These are phyloP conservation scores for Uromys caudimaculatus DNA, from an alignment of 2,797 vertebrate species.

Conservation along the genomic window DNA sequence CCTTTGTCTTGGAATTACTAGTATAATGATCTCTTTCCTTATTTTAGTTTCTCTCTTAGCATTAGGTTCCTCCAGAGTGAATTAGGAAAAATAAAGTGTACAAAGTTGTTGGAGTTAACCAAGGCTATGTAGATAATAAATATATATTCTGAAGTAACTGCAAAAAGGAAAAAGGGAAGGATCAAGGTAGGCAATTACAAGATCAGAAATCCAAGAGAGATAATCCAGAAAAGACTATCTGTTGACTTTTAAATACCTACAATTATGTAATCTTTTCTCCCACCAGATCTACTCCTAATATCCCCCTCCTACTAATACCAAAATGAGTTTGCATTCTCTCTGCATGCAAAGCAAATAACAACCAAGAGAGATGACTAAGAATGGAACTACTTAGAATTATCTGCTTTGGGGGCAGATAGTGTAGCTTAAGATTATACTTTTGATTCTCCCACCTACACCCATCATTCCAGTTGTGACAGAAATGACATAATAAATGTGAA, in stretches of 20 bases:
- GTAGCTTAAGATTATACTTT: conserved; percentile 65
- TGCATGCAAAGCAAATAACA: conserved; percentile 59
- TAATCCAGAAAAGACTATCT: conserved; percentile 61
- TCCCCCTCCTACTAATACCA: conserved; percentile 44
- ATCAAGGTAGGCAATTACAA: conserved; percentile 43
- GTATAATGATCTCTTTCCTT: conserved; percentile 22
- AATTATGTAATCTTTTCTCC: conserved; percentile 40
- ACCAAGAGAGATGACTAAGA: conserved; percentile 50
- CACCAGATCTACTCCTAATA: not conserved
- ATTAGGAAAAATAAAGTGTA: conserved; percentile 52
- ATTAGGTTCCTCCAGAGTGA: conserved; percentile 45
- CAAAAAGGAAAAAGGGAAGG: conserved; percentile 39
- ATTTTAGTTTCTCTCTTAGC: not conserved
- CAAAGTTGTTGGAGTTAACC: conserved; percentile 26
- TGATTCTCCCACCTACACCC: conserved; percentile 61
- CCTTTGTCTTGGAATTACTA: not conserved
- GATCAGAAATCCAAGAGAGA: conserved; percentile 57
- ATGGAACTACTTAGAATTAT: conserved; percentile 62
- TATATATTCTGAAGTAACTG: conserved; percentile 46
- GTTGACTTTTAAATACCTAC: conserved; percentile 42
- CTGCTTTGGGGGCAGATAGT: conserved; percentile 49
- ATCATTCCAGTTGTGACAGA: conserved; percentile 58
- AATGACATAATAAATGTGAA: conserved; percentile 60
- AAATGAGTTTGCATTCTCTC: conserved; percentile 63
- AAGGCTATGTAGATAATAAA: not conserved